Conservation (phyloP, 1,140 invertebrate genomes). For the Bombus waltoni region DNA sequence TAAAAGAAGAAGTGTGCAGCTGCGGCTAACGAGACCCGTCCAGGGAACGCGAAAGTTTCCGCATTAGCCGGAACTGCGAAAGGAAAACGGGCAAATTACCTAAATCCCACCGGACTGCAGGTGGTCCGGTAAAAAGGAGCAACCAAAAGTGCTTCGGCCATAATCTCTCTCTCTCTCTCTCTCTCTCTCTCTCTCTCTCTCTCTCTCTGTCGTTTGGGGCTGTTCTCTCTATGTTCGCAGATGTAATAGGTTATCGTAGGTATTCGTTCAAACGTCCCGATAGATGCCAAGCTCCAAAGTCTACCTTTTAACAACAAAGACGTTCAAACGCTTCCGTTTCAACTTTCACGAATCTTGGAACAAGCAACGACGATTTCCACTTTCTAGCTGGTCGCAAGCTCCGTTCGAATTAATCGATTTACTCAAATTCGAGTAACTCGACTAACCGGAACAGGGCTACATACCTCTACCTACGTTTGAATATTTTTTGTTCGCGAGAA, state of each 20-base stretch:
- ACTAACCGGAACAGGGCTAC: not conserved
- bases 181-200: too few relatives aligned
- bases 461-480: too few relatives aligned
- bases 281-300: not conserved
- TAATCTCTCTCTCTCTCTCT: not conserved
- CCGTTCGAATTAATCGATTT: not conserved
- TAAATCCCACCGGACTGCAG: slow-evolving; percentile 21
- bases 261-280: not conserved
- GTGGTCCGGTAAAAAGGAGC: slow-evolving; percentile 2
- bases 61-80: slow-evolving; percentile 37
- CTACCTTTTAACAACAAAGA: not conserved
- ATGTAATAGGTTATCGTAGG: too few relatives aligned
- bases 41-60: slow-evolving; percentile 23
- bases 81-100: slow-evolving; percentile 27
- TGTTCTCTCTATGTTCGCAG: too few relatives aligned
- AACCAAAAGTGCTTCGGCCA: too few relatives aligned
- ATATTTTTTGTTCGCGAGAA: not conserved
- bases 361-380: too few relatives aligned
- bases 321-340: not conserved
- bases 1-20: slow-evolving; percentile 4
- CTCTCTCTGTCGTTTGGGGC: not conserved
- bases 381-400: too few relatives aligned
- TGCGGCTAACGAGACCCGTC: not conserved
- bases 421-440: not conserved
- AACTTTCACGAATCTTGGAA: not conserved